phyloP scores from a whole-genome alignment of 2,113 vertebrate genomes.

The Dipodomys merriami region DNA sequence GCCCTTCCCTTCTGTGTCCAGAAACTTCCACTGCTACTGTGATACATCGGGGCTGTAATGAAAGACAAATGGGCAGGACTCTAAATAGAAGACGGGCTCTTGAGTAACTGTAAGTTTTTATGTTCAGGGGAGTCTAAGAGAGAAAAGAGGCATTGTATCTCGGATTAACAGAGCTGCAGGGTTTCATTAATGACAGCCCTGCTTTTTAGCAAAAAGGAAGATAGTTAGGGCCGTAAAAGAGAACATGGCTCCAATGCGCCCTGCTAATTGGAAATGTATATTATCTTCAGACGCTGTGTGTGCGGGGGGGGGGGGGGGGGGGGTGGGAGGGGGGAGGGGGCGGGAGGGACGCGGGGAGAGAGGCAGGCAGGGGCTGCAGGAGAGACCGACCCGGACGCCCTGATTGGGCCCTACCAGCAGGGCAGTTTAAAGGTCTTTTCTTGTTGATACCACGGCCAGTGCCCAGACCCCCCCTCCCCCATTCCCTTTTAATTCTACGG shows the following conservation, averaged over 20 bases:
- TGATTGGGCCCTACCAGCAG: slow-evolving; percentile 51
- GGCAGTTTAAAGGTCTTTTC: slow-evolving; percentile 68
- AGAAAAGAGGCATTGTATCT: slow-evolving; percentile 89
- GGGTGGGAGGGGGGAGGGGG: too few relatives aligned
- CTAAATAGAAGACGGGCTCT: slow-evolving; percentile 82
- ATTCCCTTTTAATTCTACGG: slow-evolving; percentile 76
- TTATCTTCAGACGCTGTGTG: slow-evolving; percentile 82
- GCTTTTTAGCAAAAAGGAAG: slow-evolving; percentile 88
- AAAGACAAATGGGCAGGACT: slow-evolving; percentile 85
- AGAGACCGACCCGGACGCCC: slow-evolving; percentile 11
- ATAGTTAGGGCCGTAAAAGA: slow-evolving; percentile 87
- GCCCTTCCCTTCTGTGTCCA: slow-evolving; percentile 79
- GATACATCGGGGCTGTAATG: slow-evolving; percentile 87
- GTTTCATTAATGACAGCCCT: slow-evolving; percentile 87
- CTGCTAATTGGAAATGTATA: slow-evolving; percentile 89
- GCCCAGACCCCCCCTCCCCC: slow-evolving; percentile 72
- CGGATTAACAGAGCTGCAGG: slow-evolving; percentile 88
- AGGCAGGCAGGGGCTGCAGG: not conserved
- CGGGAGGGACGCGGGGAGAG: slow-evolving; percentile 5
- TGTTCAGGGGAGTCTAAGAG: slow-evolving; percentile 78
- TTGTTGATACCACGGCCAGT: slow-evolving; percentile 50
- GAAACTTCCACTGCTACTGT: slow-evolving; percentile 84
- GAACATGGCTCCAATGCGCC: slow-evolving; percentile 88
- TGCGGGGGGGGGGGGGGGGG: slow-evolving; percentile 47
- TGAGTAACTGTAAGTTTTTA: slow-evolving; percentile 88